A percentile compares a stretch with the other conserved stretches of the same genome.
phyloP scores from a whole-genome alignment of 2,113 vertebrate genomes.

The Climacteris rufus region DNA sequence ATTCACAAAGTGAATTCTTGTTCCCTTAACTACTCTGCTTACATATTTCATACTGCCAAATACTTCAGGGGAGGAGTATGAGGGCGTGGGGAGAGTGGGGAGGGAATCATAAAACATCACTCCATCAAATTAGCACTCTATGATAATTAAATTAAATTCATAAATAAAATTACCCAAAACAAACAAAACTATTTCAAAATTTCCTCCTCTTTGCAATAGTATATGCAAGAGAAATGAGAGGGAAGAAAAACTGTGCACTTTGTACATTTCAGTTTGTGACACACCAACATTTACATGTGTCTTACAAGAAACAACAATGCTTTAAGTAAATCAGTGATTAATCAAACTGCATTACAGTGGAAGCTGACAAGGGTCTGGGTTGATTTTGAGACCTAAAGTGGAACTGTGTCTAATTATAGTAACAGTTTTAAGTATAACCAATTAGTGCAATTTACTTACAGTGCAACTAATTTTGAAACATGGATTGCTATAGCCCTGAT shows the following conservation, averaged over 20 bases:
- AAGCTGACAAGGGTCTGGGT: background rate
- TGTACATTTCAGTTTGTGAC: background rate
- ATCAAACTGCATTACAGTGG: background rate
- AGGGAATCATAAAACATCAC: background rate
- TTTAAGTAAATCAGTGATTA: background rate
- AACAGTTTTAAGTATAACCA: background rate
- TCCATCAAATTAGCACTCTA: background rate
- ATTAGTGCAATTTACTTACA: background rate
- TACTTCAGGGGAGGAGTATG: fast-evolving
- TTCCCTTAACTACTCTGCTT: background rate
- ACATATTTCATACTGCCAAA: background rate
- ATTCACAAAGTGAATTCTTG: background rate
- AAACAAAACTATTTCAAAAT: background rate
- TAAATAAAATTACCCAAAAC: background rate
- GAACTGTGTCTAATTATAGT: background rate
- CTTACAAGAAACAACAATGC: background rate
- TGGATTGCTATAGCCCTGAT: background rate
- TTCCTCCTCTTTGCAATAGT: background rate
- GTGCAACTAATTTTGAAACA: background rate
- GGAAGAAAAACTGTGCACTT: background rate
- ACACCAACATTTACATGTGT: background rate
- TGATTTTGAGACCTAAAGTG: background rate
- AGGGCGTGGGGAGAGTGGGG: no score
- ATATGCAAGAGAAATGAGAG: background rate
- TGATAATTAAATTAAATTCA: background rate